Base-by-base conservation (phyloP, 2,113 vertebrate genomes). In the Scartelaos histophorus region DNA sequence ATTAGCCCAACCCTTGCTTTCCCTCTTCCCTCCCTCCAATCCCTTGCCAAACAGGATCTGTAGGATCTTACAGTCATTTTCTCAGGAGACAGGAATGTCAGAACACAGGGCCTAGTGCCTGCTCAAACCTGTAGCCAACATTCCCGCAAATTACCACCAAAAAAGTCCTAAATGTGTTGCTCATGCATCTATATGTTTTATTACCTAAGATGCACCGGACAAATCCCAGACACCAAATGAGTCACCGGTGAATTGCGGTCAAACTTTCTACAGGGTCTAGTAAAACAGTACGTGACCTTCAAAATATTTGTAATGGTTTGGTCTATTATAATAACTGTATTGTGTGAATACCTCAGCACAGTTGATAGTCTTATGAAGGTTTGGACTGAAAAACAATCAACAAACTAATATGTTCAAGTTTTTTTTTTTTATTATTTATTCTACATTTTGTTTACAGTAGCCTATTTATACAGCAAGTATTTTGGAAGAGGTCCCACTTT, bases 11-110 rank as follows among this genome's bases (percentile, higher is more conserved):
- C 91, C 87, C 82, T 86, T 79, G 47, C 72, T 79, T 79, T 78
- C 74, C 79, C 78, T 68, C 84, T 82, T 87, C 84, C 89, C 89
- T 89, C 84, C 87, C 88, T 88, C 86, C 86, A 49, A 46, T 81
- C 81, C 87, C 91, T 91, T 89, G 90, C 90, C 90, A 92, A 92
- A 92, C 91, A 90, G 91, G 91, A 92, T 92, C 82, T 91, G 91
- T 92, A 85, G 87, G 90, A 92, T 92, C 90, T 87, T 73, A 88
- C 67, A 85, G 83, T 89, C 73, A 82, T 92, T 90, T 92, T 92
- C 91, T 92, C 91, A 92, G 90, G 90, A 91, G 88, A 89, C 84
- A 92, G 89, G 91, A 92, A 92, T 92, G 90, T 83, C 82, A 88
- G 83, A 87, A 69, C 83, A 85, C 87, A 88, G 79, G 85, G 76